A percentile compares a stretch with the other conserved stretches of the same genome.
These are phyloP conservation scores for Megalops atlanticus DNA, from an alignment of 2,113 vertebrate genomes.

Conservation along the genomic window DNA sequence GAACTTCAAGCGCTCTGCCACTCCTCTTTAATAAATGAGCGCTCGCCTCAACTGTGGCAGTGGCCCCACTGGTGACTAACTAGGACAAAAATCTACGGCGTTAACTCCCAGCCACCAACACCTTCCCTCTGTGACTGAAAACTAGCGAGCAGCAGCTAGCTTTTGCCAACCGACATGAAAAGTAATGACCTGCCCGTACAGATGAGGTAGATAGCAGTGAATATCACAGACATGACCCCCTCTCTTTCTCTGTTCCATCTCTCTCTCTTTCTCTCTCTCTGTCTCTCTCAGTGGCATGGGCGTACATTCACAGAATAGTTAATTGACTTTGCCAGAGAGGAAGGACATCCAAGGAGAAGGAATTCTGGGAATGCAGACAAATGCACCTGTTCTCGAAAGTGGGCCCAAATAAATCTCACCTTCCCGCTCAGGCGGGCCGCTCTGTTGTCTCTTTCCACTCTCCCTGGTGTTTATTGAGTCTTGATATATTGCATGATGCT, in stretches of 20 bases:
- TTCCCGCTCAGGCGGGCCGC: not conserved
- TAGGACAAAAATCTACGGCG: slow-evolving; percentile 40
- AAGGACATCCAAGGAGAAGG: not conserved
- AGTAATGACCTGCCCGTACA: slow-evolving; percentile 36
- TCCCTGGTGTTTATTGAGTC: not conserved
- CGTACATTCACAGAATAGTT: not conserved
- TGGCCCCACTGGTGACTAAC: slow-evolving; percentile 37
- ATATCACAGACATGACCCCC: slow-evolving; percentile 26
- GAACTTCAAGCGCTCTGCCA: slow-evolving; percentile 25
- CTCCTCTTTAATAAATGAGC: slow-evolving; percentile 35
- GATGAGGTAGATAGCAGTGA: not conserved
- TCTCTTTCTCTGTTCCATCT: not conserved
- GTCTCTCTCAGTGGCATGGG: not conserved
- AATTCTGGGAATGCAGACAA: not conserved
- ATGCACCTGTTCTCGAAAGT: not conserved
- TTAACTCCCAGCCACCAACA: slow-evolving; percentile 47
- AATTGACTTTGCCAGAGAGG: slow-evolving; percentile 8
- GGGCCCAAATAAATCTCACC: not conserved
- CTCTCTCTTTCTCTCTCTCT: not conserved
- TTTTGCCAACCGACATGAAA: slow-evolving; percentile 15
- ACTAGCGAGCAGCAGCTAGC: slow-evolving; percentile 33
- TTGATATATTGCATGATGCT: not conserved
- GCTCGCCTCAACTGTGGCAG: slow-evolving; percentile 34
- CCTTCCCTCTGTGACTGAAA: slow-evolving; percentile 34
- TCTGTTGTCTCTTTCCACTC: not conserved